A percentile compares a stretch with the other conserved stretches of the same genome.
Conservation (phyloP, 2,113 vertebrate species). For the Gadus chalcogrammus region DNA sequence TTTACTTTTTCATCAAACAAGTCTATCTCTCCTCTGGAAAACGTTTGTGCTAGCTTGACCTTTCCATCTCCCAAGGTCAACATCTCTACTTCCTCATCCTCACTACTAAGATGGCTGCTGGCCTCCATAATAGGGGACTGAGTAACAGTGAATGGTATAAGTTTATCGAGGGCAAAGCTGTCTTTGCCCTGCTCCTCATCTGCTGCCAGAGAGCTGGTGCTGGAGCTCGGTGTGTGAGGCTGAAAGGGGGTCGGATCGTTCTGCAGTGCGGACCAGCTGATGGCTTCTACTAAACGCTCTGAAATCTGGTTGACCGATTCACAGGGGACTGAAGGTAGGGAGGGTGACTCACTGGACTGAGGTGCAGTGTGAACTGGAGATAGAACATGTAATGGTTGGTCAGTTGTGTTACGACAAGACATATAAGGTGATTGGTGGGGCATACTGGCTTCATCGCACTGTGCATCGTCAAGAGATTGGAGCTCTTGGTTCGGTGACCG, state of each 20-base stretch:
- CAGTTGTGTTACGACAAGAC: slow-evolving; percentile 17
- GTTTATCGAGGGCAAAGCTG: not conserved
- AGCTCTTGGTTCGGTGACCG: slow-evolving; percentile 44
- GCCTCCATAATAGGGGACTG: not conserved
- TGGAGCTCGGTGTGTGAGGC: not conserved
- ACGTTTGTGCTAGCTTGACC: too few relatives aligned
- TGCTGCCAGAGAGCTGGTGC: not conserved
- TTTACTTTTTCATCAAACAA: not conserved
- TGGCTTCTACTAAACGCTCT: not conserved
- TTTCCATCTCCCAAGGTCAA: too few relatives aligned
- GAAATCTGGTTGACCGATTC: slow-evolving; percentile 5
- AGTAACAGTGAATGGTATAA: not conserved
- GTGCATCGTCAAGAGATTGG: slow-evolving; percentile 39
- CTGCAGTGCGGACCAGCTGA: not conserved
- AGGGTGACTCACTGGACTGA: not conserved
- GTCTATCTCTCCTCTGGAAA: too few relatives aligned
- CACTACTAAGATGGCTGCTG: too few relatives aligned
- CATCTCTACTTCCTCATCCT: too few relatives aligned
- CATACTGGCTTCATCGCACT: slow-evolving; percentile 42
- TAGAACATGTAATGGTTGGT: not conserved
- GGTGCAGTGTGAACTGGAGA: not conserved
- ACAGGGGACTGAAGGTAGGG: not conserved
- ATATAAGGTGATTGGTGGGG: slow-evolving; percentile 25
- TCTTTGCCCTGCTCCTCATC: not conserved
- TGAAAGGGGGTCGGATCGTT: slow-evolving; percentile 3